Conservation (phyloP, 2,797 vertebrate genomes). For the Epinephelus malabaricus region DNA sequence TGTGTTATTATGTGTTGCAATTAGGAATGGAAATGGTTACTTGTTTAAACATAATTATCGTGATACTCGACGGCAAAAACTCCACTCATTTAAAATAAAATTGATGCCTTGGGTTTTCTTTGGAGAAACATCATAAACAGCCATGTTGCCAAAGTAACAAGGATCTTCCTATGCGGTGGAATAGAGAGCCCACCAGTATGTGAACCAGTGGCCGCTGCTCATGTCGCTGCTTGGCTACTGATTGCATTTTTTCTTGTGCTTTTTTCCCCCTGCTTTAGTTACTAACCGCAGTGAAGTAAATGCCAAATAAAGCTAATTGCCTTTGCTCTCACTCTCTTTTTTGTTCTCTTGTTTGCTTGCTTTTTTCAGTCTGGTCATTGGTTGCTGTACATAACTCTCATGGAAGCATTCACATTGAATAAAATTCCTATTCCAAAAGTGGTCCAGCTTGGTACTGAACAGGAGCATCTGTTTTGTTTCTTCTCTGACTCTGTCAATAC, state of each 20-base stretch:
- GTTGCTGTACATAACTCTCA: not conserved
- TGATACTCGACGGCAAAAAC: conserved; percentile 22
- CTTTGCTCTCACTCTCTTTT: not conserved
- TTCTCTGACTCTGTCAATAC: not conserved
- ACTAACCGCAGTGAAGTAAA: conserved; percentile 27
- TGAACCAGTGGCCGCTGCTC: conserved; percentile 25
- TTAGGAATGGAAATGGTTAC: conserved; percentile 57
- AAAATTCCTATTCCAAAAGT: not conserved
- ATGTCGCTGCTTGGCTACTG: conserved; percentile 15
- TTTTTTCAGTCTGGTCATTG: conserved; percentile 2
- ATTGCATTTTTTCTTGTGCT: conserved; percentile 4
- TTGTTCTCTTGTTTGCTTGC: not conserved
- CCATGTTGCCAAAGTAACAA: conserved; percentile 36
- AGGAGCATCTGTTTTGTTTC: not conserved
- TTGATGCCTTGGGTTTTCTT: conserved; percentile 33
- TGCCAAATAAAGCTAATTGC: conserved; percentile 23
- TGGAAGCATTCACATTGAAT: conserved; percentile 23
- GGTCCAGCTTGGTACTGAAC: not conserved
- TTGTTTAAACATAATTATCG: conserved; percentile 55
- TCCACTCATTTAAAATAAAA: conserved; percentile 38
- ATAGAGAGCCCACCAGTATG: conserved; percentile 19
- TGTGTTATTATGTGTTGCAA: conserved; percentile 47
- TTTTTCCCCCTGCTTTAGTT: conserved; percentile 12
- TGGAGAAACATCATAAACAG: conserved; percentile 49
- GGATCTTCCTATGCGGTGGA: conserved; percentile 34